phyloP scores from a whole-genome alignment of 2,888 invertebrate species.

The Ormyrus labotus region DNA sequence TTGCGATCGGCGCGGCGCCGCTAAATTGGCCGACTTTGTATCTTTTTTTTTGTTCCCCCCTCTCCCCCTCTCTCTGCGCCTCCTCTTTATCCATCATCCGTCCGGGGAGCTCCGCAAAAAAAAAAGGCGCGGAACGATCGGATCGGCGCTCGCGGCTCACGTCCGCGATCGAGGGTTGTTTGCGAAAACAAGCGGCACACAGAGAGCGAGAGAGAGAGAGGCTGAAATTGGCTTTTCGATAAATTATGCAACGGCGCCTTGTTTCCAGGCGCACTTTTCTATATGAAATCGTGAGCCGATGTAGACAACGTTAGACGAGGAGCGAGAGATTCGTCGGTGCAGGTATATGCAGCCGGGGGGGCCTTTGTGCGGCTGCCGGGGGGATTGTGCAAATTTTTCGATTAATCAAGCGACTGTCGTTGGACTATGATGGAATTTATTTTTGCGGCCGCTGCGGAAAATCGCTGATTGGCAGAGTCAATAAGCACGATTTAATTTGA shows the following conservation, averaged over 20 bases:
- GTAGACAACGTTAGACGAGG: not conserved
- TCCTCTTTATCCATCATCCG: slow-evolving; percentile 30
- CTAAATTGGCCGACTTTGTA: slow-evolving; percentile 35
- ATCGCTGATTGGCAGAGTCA: too few relatives aligned
- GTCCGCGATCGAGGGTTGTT: slow-evolving; percentile 30
- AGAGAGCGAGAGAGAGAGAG: too few relatives aligned
- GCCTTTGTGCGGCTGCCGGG: too few relatives aligned
- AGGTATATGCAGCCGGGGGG: not conserved
- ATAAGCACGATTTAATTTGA: too few relatives aligned
- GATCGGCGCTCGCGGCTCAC: slow-evolving; percentile 22
- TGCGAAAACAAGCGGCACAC: slow-evolving; percentile 21
- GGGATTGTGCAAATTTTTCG: slow-evolving; percentile 44
- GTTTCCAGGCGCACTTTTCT: slow-evolving; percentile 24
- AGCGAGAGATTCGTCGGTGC: not conserved
- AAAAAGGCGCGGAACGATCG: not conserved
- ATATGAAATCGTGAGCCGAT: slow-evolving; percentile 35
- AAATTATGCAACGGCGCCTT: slow-evolving; percentile 46
- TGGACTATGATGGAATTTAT: slow-evolving; percentile 7
- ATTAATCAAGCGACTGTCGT: slow-evolving; percentile 8
- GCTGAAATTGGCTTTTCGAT: slow-evolving; percentile 44
- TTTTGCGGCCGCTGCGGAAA: too few relatives aligned
- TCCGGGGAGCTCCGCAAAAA: not conserved
- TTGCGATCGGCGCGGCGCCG: slow-evolving; percentile 29
- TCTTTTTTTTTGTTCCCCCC: not conserved
- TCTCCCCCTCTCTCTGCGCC: not conserved